Percentiles rank a stretch among this genome's conserved stretches.
phyloP scores from a whole-genome alignment of 2,797 vertebrate genomes.

The Centropyge bicolor region DNA sequence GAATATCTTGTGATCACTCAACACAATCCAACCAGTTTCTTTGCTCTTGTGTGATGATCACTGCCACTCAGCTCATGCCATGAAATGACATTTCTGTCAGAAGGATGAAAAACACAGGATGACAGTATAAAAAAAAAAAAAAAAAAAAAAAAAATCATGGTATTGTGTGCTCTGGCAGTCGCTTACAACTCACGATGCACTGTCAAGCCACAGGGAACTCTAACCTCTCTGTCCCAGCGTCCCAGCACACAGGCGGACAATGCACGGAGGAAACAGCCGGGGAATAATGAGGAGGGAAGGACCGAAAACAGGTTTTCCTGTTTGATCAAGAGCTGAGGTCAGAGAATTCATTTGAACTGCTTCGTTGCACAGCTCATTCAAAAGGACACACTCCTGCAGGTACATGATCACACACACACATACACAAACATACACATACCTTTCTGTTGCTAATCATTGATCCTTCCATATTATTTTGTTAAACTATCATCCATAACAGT shows the following conservation, averaged over 20 bases:
- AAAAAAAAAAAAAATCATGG: constrained; percentile 1
- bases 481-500: neutral
- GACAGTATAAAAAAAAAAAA: constrained; percentile 1
- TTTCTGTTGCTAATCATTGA: constrained; percentile 21
- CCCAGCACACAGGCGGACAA: constrained; percentile 25
- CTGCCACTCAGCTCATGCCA: constrained; percentile 22
- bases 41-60: constrained; percentile 1
- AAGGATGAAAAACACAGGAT: constrained; percentile 39
- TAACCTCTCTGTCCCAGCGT: constrained; percentile 46
- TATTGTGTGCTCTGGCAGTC: constrained; percentile 29
- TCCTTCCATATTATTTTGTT: neutral
- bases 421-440: neutral
- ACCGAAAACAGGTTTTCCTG: constrained; percentile 21
- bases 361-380: neutral
- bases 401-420: neutral
- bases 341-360: constrained; percentile 45
- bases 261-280: constrained; percentile 22
- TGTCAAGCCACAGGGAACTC: constrained; percentile 52
- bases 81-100: constrained; percentile 47
- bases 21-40: constrained; percentile 4
- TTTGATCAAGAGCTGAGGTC: constrained; percentile 56
- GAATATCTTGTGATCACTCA: neutral
- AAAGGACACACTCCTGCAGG: neutral
- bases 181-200: constrained; percentile 48
- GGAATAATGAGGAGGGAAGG: constrained; percentile 38